phyloP scores from a whole-genome alignment of 2,888 invertebrate genomes.

The Amphimallon solstitiale region DNA sequence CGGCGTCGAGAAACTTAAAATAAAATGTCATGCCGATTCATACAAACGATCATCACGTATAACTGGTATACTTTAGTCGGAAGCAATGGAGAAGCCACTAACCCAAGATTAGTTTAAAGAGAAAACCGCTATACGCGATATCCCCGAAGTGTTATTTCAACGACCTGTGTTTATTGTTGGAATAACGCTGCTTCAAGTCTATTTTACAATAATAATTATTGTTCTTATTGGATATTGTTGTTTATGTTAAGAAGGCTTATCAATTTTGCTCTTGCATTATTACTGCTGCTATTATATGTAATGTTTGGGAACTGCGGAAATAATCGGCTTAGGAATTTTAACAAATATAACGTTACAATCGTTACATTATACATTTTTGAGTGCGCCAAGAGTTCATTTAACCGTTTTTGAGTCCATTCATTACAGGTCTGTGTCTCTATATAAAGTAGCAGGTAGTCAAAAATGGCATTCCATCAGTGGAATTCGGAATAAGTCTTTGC shows the following conservation, averaged over 20 bases:
- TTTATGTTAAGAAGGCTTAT: slow-evolving; percentile 5
- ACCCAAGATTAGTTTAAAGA: background rate
- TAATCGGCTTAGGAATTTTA: slow-evolving; percentile 2
- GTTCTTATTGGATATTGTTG: slow-evolving; percentile 4
- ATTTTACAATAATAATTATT: slow-evolving; percentile 10
- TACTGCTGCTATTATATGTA: slow-evolving; percentile 1
- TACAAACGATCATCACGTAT: background rate
- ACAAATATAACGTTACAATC: slow-evolving; percentile 17
- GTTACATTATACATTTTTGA: slow-evolving; percentile 7
- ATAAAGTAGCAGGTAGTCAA: slow-evolving; percentile 28
- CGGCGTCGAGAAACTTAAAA: background rate
- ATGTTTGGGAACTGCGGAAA: slow-evolving; percentile 10
- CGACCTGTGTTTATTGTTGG: slow-evolving; percentile 10
- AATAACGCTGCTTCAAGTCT: slow-evolving; percentile 1
- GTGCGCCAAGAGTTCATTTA: slow-evolving; percentile 23
- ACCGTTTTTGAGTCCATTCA: slow-evolving; percentile 25
- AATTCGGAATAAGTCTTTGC: slow-evolving; percentile 11
- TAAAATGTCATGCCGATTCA: slow-evolving; percentile 24
- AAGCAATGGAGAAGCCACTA: slow-evolving; percentile 10
- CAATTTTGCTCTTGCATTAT: slow-evolving; percentile 4
- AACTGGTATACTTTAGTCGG: no score
- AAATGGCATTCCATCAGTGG: slow-evolving; percentile 21
- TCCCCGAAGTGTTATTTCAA: background rate
- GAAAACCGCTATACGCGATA: slow-evolving; percentile 25
- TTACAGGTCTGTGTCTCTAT: slow-evolving; percentile 13